These are phyloP conservation scores for Ficedula albicollis DNA, from an alignment of 2,797 vertebrate species.

Conservation along the genomic window DNA sequence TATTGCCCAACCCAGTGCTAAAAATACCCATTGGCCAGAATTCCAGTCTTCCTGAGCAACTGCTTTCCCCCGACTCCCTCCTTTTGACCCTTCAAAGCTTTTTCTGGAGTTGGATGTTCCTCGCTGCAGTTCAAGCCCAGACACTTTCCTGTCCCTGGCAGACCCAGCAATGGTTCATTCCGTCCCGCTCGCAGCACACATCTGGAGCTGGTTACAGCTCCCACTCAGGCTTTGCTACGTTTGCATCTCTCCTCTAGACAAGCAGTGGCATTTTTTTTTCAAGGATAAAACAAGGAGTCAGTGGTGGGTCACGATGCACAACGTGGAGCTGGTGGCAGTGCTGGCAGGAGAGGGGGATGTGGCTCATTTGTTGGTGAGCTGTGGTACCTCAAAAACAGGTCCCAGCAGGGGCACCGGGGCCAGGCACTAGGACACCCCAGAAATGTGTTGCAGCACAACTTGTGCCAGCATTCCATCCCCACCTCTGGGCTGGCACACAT, in stretches of 20 bases:
- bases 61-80: not conserved
- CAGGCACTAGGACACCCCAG: not conserved
- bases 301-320: not conserved
- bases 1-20: not conserved
- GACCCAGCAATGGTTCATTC: not conserved
- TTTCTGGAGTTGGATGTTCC: not conserved
- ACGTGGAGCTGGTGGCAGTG: not conserved
- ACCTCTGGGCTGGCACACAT: not conserved
- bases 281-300: not conserved
- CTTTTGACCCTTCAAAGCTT: constrained; percentile 11
- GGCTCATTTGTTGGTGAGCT: not conserved
- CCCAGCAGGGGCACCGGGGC: fast-evolving
- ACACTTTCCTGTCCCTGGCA: not conserved
- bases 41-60: constrained; percentile 21
- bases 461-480: not conserved
- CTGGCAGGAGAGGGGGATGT: not conserved
- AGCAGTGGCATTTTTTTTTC: not conserved
- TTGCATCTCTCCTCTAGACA: not conserved
- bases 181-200: not conserved
- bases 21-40: constrained; percentile 19
- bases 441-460: fast-evolving
- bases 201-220: constrained; percentile 20
- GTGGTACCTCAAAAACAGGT: not conserved
- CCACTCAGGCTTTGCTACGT: not conserved
- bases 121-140: not conserved